Base-by-base conservation (phyloP, 2,113 vertebrate species). In the Macrotus californicus region DNA sequence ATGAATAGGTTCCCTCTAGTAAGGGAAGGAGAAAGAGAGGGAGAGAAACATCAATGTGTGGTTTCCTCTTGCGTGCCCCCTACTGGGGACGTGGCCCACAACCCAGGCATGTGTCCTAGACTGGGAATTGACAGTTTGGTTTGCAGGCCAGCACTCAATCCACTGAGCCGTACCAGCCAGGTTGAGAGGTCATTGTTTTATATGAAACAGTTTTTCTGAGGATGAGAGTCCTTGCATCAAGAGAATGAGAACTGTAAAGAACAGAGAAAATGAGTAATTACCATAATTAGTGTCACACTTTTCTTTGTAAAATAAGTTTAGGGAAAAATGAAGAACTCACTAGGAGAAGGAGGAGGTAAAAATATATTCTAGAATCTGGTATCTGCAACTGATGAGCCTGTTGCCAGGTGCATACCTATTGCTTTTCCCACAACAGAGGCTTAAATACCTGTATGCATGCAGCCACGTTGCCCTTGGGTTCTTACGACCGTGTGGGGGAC, bases 371-470 rank as follows among this genome's bases (percentile, higher is more conserved):
- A 61, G 41, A 87, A 79, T 73, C n/a, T 86, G 50, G 54, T 52
- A 76, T 87, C 66, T 91, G 77, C 59, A 93, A 52, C 39, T 82
- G 81, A 79, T 22, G 61, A 94, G 8, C 52, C 66, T 85, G 39
- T 66, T 81, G 11, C 46, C 22, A 43, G 50, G n/a, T 67, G 52
- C 14, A 39, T 52, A 87, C 79, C 82, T 96, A 91, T 70, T 89
- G 48, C 43, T 92, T 97, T 96, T 96, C 97, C 94, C 88, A 96
- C 3, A 92, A 85, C 64, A 97, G 79, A 85, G 52, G 85, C 72
- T 82, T 96, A 50, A 96, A 86, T 26, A 83, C 66, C 43, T 87
- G 41, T 26, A 90, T 86, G 16, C 72, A 76, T 95, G 93, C 92
- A 82, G 66, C 87, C 46, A 96, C 66, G 26, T 92, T 96, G 31